Conservation (phyloP, 1,140 invertebrate species). For the Schmidtea mediterranea region DNA sequence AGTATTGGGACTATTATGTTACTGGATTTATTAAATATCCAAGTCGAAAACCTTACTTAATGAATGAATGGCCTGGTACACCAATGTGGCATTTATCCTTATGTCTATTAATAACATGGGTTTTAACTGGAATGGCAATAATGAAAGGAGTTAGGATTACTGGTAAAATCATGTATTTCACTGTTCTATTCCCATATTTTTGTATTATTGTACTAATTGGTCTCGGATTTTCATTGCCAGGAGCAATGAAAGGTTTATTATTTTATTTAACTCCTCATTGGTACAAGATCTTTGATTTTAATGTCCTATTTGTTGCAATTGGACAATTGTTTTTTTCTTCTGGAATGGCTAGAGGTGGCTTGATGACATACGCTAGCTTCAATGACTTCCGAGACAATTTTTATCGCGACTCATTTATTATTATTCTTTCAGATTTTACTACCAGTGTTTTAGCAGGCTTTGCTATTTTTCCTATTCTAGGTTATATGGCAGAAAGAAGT, state of each 20-base stretch:
- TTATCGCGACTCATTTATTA: constrained; percentile 8
- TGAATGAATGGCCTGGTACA: background rate
- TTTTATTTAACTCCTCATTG: background rate
- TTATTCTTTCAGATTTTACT: background rate
- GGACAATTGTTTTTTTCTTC: constrained; percentile 84
- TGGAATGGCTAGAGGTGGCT: constrained; percentile 56
- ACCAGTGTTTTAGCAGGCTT: constrained; percentile 8
- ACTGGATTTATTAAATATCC: no score
- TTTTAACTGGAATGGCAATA: no score
- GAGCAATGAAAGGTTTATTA: background rate
- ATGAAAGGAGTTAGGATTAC: no score
- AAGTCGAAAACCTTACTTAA: background rate
- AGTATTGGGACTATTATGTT: no score
- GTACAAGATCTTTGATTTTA: background rate
- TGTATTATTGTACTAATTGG: no score
- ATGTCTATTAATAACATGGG: no score
- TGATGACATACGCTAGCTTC: constrained; percentile 5
- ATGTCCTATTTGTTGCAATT: constrained; percentile 68
- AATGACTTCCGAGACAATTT: constrained; percentile 6
- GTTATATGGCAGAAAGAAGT: constrained; percentile 8
- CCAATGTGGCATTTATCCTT: no score
- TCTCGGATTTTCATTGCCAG: background rate
- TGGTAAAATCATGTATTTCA: no score
- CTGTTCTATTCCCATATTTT: no score
- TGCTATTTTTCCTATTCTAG: constrained; percentile 9